Percentiles rank a stretch among this genome's conserved stretches.
phyloP scores from a whole-genome alignment of 2,888 invertebrate species.

The Lagria hirta region DNA sequence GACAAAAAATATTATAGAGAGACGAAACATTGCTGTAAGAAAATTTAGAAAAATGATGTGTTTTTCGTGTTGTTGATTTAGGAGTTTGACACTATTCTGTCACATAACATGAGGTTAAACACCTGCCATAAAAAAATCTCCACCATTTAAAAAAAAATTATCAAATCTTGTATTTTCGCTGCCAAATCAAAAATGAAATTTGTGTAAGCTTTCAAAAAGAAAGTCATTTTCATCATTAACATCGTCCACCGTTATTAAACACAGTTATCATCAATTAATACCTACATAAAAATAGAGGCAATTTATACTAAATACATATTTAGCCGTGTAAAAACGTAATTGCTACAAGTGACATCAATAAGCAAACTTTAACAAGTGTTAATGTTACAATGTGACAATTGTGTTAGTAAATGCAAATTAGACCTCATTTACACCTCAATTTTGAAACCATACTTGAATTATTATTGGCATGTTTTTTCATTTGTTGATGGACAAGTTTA shows the following conservation, averaged over 20 bases:
- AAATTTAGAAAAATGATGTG: conserved; percentile 28
- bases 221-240: background rate
- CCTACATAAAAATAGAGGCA: conserved; percentile 6
- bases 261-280: conserved; percentile 12
- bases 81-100: conserved; percentile 40
- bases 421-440: no score
- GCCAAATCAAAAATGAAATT: no score
- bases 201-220: no score
- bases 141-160: conserved; percentile 22
- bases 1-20: conserved; percentile 27
- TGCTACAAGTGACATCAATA: conserved; percentile 28
- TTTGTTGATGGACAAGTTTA: no score
- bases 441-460: no score
- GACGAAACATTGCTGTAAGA: conserved; percentile 26
- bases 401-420: conserved; percentile 25
- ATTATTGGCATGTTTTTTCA: no score
- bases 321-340: conserved; percentile 23
- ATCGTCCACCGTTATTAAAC: background rate
- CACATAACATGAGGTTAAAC: conserved; percentile 31
- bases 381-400: conserved; percentile 24
- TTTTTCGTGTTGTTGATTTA: conserved; percentile 32
- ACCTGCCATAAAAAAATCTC: conserved; percentile 24
- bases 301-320: conserved; percentile 22
- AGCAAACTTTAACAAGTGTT: conserved; percentile 26
- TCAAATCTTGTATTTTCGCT: conserved; percentile 9